Percentiles rank a stretch among this genome's conserved stretches.
Evolutionary conservation across 2,888 invertebrate species (phyloP).

Genomic region (Platerodrilus igneus): DNA sequence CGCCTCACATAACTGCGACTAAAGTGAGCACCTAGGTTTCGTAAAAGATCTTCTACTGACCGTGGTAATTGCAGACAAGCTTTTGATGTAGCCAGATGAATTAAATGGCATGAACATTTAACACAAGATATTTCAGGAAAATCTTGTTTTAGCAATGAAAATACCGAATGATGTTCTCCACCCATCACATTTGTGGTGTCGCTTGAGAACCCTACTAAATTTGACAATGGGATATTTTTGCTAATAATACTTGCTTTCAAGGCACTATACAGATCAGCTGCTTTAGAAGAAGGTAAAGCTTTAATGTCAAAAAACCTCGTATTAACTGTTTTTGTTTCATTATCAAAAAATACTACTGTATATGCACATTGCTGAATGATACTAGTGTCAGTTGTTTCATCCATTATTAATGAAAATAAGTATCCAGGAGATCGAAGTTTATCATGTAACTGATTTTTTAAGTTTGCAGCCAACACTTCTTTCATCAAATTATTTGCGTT

Average conservation of each 20-base stretch:
- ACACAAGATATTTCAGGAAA: constrained; percentile 34
- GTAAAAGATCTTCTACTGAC: constrained; percentile 29
- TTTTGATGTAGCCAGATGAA: constrained; percentile 35
- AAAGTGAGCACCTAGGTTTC: constrained; percentile 29
- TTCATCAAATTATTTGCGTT: not conserved
- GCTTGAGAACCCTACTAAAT: constrained; percentile 33
- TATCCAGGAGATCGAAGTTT: too few relatives aligned
- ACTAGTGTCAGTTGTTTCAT: constrained; percentile 1
- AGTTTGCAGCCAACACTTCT: not conserved
- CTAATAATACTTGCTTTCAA: not conserved
- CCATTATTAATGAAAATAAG: constrained; percentile 5
- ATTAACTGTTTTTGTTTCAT: not conserved
- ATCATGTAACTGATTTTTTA: too few relatives aligned
- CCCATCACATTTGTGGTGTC: constrained; percentile 37
- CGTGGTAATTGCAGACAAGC: constrained; percentile 38
- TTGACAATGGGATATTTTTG: not conserved
- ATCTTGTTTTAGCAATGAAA: constrained; percentile 17
- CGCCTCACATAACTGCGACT: constrained; percentile 21
- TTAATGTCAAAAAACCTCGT: not conserved
- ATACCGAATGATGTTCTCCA: constrained; percentile 26
- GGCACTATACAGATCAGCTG: not conserved
- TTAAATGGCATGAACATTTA: constrained; percentile 39
- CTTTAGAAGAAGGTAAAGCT: not conserved
- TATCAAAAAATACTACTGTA: not conserved
- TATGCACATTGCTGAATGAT: constrained; percentile 2